Percentiles rank a stretch among this genome's conserved stretches.
Evolutionary conservation across 2,888 invertebrate genomes (phyloP).

Genomic region (Chrysolina oricalcia): DNA sequence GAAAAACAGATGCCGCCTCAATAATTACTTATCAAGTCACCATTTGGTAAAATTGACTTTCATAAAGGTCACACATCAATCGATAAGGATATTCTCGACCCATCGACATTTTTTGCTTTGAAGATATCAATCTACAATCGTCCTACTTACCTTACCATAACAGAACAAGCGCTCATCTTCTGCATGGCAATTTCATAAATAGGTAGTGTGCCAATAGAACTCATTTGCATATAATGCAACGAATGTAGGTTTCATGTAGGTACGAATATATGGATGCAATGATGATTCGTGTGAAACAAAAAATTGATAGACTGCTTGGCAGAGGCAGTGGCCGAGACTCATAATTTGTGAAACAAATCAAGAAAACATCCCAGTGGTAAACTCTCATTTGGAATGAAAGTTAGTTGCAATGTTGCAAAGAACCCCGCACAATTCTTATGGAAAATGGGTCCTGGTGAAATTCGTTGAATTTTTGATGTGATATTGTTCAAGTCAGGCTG

Average conservation of each 20-base stretch:
- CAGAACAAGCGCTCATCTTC: constrained; percentile 11
- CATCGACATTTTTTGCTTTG: neutral
- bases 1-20: neutral
- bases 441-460: too few species aligned
- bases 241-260: constrained; percentile 25
- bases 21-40: neutral
- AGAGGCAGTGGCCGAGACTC: neutral
- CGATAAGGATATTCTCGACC: neutral
- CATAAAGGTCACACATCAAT: neutral
- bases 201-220: neutral
- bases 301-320: neutral
- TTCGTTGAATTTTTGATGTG: too few species aligned
- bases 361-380: too few species aligned
- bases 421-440: too few species aligned
- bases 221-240: constrained; percentile 25
- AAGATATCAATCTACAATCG: neutral
- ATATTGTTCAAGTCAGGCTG: too few species aligned
- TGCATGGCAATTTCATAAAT: constrained; percentile 7
- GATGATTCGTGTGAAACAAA: constrained; percentile 15
- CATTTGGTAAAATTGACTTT: neutral
- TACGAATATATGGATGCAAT: neutral
- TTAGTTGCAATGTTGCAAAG: too few species aligned
- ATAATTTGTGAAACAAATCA: too few species aligned
- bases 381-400: too few species aligned
- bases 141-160: constrained; percentile 23